Percentiles rank a stretch among this genome's conserved stretches.
phyloP scores from a whole-genome alignment of 2,888 invertebrate species.

The Ophion ellenae region DNA sequence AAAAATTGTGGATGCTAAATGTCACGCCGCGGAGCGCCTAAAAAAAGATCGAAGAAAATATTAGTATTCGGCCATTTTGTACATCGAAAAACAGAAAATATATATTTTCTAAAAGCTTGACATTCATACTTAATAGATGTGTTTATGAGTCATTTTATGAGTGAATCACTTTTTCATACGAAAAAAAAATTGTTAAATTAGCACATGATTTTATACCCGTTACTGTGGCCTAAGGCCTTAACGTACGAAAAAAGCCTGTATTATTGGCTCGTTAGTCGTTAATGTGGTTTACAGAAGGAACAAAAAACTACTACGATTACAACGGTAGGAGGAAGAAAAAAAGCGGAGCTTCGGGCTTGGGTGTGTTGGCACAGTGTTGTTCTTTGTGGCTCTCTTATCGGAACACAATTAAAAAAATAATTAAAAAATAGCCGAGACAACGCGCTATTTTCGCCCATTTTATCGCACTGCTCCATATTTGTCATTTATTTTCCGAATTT shows the following conservation, averaged over 20 bases:
- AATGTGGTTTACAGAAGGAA: constrained; percentile 10
- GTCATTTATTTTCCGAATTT: not conserved
- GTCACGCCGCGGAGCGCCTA: too few species aligned
- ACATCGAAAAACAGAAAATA: too few species aligned
- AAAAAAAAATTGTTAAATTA: too few species aligned
- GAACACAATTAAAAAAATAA: constrained; percentile 5
- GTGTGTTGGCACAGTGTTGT: constrained; percentile 82
- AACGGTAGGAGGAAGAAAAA: constrained; percentile 50
- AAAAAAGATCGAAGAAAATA: too few species aligned
- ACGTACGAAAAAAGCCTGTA: constrained; percentile 19
- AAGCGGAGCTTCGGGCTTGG: constrained; percentile 80
- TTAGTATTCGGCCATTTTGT: too few species aligned
- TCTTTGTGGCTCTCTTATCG: constrained; percentile 49
- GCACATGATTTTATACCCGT: too few species aligned
- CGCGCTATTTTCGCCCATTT: not conserved
- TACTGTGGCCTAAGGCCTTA: not conserved
- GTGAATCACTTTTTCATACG: too few species aligned
- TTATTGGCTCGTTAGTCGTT: constrained; percentile 51
- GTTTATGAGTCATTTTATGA: too few species aligned
- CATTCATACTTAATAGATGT: too few species aligned
- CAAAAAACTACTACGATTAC: constrained; percentile 45
- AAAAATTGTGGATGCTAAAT: too few species aligned
- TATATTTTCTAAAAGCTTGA: too few species aligned
- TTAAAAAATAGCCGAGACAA: constrained; percentile 12
- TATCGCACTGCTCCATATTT: not conserved